Conservation (phyloP, 2,888 invertebrate species). For the Aphodius sticticus region DNA sequence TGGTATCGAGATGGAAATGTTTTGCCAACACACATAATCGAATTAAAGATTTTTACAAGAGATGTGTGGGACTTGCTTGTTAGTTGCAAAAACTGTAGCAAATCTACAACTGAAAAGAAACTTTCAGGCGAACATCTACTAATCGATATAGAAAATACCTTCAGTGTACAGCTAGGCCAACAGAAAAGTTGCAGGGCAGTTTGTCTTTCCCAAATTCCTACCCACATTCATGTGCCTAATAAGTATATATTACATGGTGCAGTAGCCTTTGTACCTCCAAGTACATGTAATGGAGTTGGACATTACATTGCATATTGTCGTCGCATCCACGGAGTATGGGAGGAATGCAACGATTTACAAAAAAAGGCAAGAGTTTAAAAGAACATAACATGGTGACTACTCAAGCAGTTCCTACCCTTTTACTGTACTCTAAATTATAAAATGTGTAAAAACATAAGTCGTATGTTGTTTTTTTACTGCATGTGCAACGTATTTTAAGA, state of each 20-base stretch:
- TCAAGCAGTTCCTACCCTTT: no score
- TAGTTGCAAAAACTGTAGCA: neutral
- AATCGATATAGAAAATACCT: neutral
- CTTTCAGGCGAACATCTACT: neutral
- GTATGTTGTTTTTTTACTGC: no score
- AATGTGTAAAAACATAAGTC: no score
- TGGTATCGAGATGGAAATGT: no score
- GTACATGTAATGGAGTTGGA: neutral
- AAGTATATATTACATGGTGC: neutral
- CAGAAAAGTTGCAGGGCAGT: neutral
- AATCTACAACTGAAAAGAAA: neutral
- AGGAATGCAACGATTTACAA: neutral
- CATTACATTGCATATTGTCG: neutral
- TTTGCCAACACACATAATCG: no score
- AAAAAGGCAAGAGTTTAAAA: neutral
- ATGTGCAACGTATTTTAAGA: no score
- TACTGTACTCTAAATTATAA: no score
- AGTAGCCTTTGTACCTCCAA: neutral
- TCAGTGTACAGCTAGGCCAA: neutral
- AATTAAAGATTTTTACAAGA: no score
- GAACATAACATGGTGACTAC: no score
- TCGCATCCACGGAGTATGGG: neutral
- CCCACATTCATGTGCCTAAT: neutral
- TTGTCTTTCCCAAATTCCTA: neutral
- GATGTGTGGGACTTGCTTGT: neutral